Base-by-base conservation (phyloP, 1,140 invertebrate species). In the Dolichoris vasculosae region DNA sequence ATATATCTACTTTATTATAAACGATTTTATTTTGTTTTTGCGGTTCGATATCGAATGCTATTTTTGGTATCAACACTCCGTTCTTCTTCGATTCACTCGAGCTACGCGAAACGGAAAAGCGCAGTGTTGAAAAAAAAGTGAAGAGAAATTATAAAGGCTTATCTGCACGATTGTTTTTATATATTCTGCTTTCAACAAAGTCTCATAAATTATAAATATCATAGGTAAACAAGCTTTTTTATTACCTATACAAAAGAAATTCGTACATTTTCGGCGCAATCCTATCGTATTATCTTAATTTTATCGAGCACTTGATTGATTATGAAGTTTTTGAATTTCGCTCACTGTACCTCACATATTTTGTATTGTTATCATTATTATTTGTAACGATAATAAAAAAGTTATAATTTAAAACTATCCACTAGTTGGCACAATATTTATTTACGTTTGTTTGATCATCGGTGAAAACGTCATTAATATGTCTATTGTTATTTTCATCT, bases 371-470 rank as follows among this genome's bases (percentile, higher is more conserved):
- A 71, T 55, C 48, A 23, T 82, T 73, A 73, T 84, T 82, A 32
- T 82, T 71, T 32, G 6, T 11, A 32, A 40, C 15, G 9, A 83
- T 78, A 79, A 86, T 82, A 86, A 86, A 82, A 86, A 86, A 86
- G 84, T 67, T 86, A 83, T 69, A 71, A 48, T 78, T 76, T 69
- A 38, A 83, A 69, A 67, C 75, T 86, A 83, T 78, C 63, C 71
- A 86, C 30, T 86, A 86, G 71, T 86, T 86, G 85, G 85, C 85
- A 86, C 85, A 86, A 67, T 86, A 86, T 78, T 82, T 82, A 67
- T 46, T 86, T 86, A 83, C n/a, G 46, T 77, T 59, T 83, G 77
- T 82, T 71, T 77, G 17, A 71, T 71, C 32, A 69, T 83, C 40
- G 30, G 51, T 81, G 59, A 73, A 75, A 30, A 67, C 23, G 15